phyloP scores from a whole-genome alignment of 2,113 vertebrate species.

The Pristiophorus japonicus region DNA sequence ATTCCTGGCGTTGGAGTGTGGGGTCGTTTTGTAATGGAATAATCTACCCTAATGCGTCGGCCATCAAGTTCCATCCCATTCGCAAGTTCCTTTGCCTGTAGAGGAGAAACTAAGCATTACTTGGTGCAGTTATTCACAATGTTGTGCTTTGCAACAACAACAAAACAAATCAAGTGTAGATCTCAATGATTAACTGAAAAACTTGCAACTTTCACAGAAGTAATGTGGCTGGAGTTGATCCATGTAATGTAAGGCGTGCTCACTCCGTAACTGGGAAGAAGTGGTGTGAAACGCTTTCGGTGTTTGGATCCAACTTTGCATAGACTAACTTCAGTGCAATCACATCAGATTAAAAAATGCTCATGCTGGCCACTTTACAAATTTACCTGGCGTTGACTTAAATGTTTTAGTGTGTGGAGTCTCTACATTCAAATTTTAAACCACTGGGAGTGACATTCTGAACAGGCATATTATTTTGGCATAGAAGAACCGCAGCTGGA shows the following conservation, averaged over 20 bases:
- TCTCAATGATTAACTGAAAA: neutral
- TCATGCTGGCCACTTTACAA: neutral
- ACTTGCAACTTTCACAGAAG: no score
- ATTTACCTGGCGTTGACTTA: neutral
- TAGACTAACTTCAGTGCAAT: neutral
- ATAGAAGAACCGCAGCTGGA: neutral
- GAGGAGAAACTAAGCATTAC: neutral
- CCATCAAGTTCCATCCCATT: conserved; percentile 39
- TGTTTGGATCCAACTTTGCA: neutral
- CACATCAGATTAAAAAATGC: neutral
- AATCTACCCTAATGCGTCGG: conserved; percentile 37
- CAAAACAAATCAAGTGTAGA: neutral
- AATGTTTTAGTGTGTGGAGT: neutral
- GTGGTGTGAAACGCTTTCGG: neutral
- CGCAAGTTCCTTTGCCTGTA: conserved; percentile 37
- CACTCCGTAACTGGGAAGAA: no score
- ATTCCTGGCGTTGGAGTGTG: conserved; percentile 39
- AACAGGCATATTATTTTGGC: neutral
- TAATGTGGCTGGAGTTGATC: no score
- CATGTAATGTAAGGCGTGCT: no score
- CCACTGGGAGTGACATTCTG: neutral
- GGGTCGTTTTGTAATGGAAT: conserved; percentile 39
- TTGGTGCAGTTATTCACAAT: neutral
- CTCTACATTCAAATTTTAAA: neutral
- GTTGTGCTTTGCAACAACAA: neutral